Percentiles rank a stretch among this genome's conserved stretches.
These are phyloP conservation scores for Antechinus stuartii DNA, from an alignment of 2,113 vertebrate genomes.

Conservation along the genomic window DNA sequence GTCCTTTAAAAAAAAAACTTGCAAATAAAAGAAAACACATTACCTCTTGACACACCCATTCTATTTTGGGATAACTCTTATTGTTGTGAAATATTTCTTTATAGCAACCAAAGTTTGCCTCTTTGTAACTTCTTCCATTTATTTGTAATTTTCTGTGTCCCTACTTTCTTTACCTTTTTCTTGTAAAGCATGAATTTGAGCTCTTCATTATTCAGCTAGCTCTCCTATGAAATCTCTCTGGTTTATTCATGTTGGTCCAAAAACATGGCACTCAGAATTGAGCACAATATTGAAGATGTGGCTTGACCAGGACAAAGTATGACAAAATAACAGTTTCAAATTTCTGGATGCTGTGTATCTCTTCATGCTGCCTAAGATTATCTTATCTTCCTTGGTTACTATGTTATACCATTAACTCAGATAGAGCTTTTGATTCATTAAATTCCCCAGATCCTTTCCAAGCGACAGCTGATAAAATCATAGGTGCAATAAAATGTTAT, in stretches of 20 bases:
- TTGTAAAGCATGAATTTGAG: background rate
- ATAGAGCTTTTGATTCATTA: background rate
- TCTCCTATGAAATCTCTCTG: background rate
- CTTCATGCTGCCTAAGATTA: background rate
- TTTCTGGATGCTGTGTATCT: background rate
- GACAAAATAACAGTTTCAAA: background rate
- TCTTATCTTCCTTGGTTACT: background rate
- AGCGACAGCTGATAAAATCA: background rate
- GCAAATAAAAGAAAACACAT: no score
- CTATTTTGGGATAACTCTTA: no score
- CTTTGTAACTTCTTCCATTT: no score
- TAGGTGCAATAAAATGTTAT: background rate
- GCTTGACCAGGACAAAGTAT: background rate
- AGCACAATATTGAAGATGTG: background rate
- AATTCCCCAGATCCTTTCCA: background rate
- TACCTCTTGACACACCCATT: no score
- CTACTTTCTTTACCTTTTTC: background rate
- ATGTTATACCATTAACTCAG: background rate
- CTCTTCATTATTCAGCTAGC: background rate
- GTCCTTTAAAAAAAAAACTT: no score
- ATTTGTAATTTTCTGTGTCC: background rate
- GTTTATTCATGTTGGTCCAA: background rate
- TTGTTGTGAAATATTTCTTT: no score
- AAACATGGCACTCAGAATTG: background rate
- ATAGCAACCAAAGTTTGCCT: no score